Conservation (phyloP, 2,113 vertebrate genomes). For the Recurvirostra avosetta region DNA sequence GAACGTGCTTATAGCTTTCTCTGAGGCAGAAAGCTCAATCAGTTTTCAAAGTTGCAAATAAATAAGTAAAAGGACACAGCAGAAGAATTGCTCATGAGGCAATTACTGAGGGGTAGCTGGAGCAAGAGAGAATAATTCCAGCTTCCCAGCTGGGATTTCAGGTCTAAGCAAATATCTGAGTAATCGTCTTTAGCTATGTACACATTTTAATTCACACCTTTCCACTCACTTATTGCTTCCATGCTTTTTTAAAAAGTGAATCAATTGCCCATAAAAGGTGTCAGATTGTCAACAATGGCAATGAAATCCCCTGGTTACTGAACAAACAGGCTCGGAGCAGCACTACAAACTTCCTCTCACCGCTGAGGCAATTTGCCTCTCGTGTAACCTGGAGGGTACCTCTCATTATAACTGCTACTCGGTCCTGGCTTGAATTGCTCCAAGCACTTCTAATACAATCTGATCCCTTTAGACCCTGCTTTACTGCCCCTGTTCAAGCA, state of each 20-base stretch:
- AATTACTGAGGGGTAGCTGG: background rate
- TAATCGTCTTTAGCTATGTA: background rate
- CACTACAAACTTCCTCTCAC: background rate
- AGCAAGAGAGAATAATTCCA: conserved; percentile 3
- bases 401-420: conserved; percentile 24
- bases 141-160: background rate
- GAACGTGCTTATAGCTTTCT: background rate
- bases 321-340: background rate
- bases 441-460: conserved; percentile 51
- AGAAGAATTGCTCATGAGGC: background rate
- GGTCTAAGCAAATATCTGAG: conserved; percentile 25
- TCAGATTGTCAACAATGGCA: conserved; percentile 17
- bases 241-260: background rate
- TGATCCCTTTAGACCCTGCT: conserved; percentile 50
- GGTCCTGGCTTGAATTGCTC: conserved; percentile 39
- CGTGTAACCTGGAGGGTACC: conserved; percentile 27
- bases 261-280: conserved; percentile 17
- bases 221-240: background rate
- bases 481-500: conserved; percentile 62
- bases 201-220: conserved; percentile 52
- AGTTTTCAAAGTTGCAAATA: conserved; percentile 16
- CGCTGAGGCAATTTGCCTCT: background rate
- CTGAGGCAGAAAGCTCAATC: background rate
- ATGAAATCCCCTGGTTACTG: background rate
- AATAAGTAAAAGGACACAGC: background rate